Evolutionary conservation across 2,888 invertebrate species (phyloP), one percentile per base, ranked within the genome.

Genomic region (Rhabditoides inermis): DNA sequence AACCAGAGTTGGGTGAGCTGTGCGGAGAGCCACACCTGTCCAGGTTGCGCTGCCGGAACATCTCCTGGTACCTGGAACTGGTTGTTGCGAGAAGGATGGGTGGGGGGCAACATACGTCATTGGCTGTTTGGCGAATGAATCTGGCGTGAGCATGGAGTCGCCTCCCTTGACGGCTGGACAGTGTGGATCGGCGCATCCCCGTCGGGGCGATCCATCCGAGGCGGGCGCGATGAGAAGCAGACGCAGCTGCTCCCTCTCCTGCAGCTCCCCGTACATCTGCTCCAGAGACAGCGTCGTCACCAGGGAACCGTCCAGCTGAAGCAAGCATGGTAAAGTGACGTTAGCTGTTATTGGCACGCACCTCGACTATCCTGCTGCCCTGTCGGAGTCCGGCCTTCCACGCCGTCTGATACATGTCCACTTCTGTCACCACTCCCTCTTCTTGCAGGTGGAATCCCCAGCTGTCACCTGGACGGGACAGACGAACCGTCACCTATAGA

Each of bases 351-450:
- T 10, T 7, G 7, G 30, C 7, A 20, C 15, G 2, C 20, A 81
- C 81, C 77, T 94, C 91, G 2, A 92, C 88, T 60, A 94, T 82
- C 18, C 91, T 83, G 47, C 88, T 88, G 55, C 90, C 90, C 77
- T 88, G 88, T 44, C 88, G 81, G 44, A 94, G 82, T n/a, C 91
- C 92, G 2, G 88, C 87, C 62, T 79, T 78, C 77, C 79, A 81
- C 32, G 82, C 81, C 61, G 78, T 77, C 35, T 81, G 80, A 59
- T 78, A 78, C 57, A 76, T 82, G 77, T 90, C 90, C n/a, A 91
- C 90, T 72, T 90, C 87, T 2, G 90, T 90, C 28, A 92, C 89
- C 25, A 92, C 84, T 2, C 92, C 92, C 54, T 77, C 76, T 18
- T 58, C 61, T 41, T 65, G 60, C 7, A 74, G 62, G 48, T 72